Percentiles rank a stretch among this genome's conserved stretches.
These are phyloP conservation scores for Metacarcinus magister DNA, from an alignment of 2,888 invertebrate genomes.

Conservation along the genomic window DNA sequence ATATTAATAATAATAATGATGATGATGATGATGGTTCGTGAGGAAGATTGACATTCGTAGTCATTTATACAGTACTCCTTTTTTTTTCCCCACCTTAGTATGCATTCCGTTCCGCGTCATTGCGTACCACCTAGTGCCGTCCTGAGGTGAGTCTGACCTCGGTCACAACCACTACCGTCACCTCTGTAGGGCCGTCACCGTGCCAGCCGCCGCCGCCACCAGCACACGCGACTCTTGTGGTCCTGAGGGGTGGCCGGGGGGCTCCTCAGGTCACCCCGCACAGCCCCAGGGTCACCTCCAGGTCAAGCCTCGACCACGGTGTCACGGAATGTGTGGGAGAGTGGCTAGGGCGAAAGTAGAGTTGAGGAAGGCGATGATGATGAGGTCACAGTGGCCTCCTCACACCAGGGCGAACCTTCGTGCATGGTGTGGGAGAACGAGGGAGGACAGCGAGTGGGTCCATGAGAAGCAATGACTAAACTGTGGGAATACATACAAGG, in stretches of 20 bases:
- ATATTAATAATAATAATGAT: neutral
- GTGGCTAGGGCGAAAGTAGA: slow-evolving; percentile 37
- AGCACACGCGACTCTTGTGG: slow-evolving; percentile 44
- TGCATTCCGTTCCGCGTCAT: slow-evolving; percentile 34
- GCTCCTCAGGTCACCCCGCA: slow-evolving; percentile 40
- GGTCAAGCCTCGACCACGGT: slow-evolving; percentile 49
- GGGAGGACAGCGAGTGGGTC: neutral
- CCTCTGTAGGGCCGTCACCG: neutral
- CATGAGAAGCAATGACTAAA: neutral
- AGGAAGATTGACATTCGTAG: neutral
- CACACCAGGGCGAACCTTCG: neutral
- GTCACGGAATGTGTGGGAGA: slow-evolving; percentile 49
- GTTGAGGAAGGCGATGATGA: neutral
- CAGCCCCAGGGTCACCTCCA: slow-evolving; percentile 28
- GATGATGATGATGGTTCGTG: neutral
- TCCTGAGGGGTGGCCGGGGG: neutral
- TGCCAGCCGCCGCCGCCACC: neutral
- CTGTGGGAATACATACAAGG: neutral
- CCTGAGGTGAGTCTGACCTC: neutral
- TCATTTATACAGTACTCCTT: neutral
- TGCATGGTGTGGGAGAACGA: slow-evolving; percentile 30
- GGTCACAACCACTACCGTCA: neutral
- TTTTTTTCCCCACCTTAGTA: neutral
- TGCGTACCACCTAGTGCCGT: slow-evolving; percentile 34
- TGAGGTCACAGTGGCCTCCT: slow-evolving; percentile 32